Evolutionary conservation across 92 coral and sea anemone species (phyloP).

Genomic region (Paragorgia papillata): DNA sequence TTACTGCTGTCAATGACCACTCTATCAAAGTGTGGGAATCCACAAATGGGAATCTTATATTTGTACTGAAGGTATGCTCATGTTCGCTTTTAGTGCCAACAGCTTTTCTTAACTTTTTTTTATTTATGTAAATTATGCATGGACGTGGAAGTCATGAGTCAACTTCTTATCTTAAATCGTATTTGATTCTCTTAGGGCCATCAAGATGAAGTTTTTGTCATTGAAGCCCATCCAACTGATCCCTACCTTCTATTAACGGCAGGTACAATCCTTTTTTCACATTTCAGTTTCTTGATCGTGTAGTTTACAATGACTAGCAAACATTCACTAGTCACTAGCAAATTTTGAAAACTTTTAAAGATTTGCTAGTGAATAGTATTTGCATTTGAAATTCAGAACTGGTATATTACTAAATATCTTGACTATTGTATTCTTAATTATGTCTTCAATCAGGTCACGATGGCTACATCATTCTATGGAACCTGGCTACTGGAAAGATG

Average conservation of each 20-base stretch:
- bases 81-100: no score
- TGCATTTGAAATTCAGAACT: no score
- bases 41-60: conserved; percentile 75
- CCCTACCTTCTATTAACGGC: conserved; percentile 92
- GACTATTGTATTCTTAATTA: not conserved
- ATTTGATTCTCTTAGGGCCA: conserved; percentile 77
- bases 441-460: conserved; percentile 76
- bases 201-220: conserved; percentile 92
- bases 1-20: conserved; percentile 95
- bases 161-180: not conserved
- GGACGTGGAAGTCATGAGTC: not conserved
- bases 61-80: conserved; percentile 69
- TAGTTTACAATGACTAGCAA: no score
- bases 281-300: not conserved
- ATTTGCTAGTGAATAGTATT: no score
- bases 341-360: no score
- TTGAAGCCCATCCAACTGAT: conserved; percentile 97
- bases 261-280: conserved; percentile 50
- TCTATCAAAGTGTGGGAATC: conserved; percentile 96
- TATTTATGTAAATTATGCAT: no score
- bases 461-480: conserved; percentile 97
- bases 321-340: no score
- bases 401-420: no score
- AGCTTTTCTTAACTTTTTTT: no score
- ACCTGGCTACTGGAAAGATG: conserved; percentile 81